These are phyloP conservation scores for Calliopsis andreniformis DNA, from an alignment of 1,140 invertebrate species.

Conservation along the genomic window DNA sequence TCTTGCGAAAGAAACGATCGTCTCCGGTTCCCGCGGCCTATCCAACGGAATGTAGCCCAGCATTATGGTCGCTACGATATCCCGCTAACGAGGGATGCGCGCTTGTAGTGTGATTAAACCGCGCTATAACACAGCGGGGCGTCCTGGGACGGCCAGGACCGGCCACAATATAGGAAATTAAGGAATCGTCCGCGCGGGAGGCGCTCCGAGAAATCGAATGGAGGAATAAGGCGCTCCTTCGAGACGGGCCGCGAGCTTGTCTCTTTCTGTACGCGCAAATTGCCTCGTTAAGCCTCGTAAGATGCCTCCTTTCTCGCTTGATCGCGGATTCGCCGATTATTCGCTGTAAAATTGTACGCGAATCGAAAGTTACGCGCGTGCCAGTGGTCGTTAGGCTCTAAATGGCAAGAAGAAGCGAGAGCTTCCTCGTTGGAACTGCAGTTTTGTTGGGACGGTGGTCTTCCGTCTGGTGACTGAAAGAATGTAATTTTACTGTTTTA, in stretches of 20 bases:
- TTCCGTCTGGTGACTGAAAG: no score
- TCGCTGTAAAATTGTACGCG: slow-evolving; percentile 27
- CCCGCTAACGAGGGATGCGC: slow-evolving; percentile 73
- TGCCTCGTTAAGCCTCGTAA: slow-evolving; percentile 26
- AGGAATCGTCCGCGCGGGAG: slow-evolving; percentile 50
- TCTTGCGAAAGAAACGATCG: slow-evolving; percentile 15
- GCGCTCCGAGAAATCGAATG: slow-evolving; percentile 14
- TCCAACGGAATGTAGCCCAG: slow-evolving; percentile 66
- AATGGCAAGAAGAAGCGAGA: no score
- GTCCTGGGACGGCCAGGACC: slow-evolving; percentile 48
- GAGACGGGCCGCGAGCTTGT: slow-evolving; percentile 8
- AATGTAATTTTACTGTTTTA: no score
- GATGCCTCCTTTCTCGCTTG: not conserved
- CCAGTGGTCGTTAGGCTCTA: not conserved
- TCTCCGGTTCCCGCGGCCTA: slow-evolving; percentile 15
- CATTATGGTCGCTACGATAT: slow-evolving; percentile 70
- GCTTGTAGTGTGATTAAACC: slow-evolving; percentile 74
- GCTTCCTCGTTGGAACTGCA: no score
- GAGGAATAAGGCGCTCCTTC: not conserved
- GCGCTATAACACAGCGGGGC: slow-evolving; percentile 62
- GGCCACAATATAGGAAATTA: slow-evolving; percentile 58
- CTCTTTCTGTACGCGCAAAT: slow-evolving; percentile 25
- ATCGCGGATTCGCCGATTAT: slow-evolving; percentile 34
- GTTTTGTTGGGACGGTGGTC: no score
- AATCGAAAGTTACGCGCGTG: slow-evolving; percentile 22